Percentiles rank a stretch among this genome's conserved stretches.
These are phyloP conservation scores for Lytechinus pictus DNA, from an alignment of 35 echinoderm and acorn worm species.

Conservation along the genomic window DNA sequence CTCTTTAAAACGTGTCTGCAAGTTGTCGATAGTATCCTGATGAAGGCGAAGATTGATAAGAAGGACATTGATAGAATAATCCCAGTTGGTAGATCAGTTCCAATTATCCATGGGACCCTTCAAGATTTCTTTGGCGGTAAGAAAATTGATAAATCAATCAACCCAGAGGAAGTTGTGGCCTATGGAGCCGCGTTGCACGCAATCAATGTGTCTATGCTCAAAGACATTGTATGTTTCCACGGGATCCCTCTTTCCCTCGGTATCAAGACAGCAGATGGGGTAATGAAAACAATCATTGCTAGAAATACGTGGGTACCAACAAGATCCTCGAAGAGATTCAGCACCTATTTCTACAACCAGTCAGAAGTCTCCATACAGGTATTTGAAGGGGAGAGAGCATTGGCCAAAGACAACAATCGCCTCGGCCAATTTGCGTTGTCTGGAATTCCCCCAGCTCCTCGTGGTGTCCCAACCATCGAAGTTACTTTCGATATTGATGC, in stretches of 20 bases:
- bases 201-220: no score
- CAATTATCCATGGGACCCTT: background rate
- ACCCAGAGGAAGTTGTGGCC: conserved; percentile 6
- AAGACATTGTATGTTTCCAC: no score
- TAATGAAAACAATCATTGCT: conserved; percentile 81
- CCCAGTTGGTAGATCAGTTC: conserved; percentile 78
- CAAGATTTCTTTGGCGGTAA: background rate
- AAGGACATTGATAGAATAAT: conserved; percentile 79
- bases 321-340: conserved; percentile 57
- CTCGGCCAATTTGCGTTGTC: conserved; percentile 93
- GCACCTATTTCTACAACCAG: conserved; percentile 86
- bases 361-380: conserved; percentile 88
- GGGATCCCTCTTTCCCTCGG: background rate
- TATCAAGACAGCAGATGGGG: conserved; percentile 91
- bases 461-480: conserved; percentile 89
- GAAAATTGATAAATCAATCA: background rate
- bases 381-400: conserved; percentile 87
- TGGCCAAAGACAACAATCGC: conserved; percentile 87
- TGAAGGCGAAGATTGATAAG: conserved; percentile 72
- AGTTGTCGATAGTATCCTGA: conserved; percentile 66
- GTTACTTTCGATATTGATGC: conserved; percentile 98
- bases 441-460: conserved; percentile 84
- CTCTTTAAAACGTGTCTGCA: conserved; percentile 72
- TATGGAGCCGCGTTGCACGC: background rate
- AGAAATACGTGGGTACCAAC: conserved; percentile 87